Evolutionary conservation across 53 echinoderm and acorn worm genomes (phyloP).

Genomic region (Paelopatides confundens): DNA sequence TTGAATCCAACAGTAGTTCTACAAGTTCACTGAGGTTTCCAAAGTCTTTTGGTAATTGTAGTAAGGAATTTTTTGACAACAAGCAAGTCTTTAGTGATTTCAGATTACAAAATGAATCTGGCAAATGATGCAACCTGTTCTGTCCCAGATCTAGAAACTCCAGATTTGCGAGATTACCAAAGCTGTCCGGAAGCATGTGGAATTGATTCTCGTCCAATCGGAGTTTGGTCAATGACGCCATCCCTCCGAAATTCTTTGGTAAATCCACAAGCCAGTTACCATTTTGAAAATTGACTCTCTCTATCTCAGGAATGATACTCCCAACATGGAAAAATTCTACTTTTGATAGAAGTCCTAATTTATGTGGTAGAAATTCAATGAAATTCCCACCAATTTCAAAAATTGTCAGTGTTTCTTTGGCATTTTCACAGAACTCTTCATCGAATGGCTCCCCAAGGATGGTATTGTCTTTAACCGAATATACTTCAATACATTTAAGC

Average conservation of each 20-base stretch:
- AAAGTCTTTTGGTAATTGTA: slow-evolving; percentile 82
- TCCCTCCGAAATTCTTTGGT: slow-evolving; percentile 78
- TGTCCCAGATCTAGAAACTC: slow-evolving; percentile 90
- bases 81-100: slow-evolving; percentile 71
- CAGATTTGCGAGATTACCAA: slow-evolving; percentile 76
- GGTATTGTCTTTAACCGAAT: slow-evolving; percentile 79
- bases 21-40: slow-evolving; percentile 70
- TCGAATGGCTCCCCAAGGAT: slow-evolving; percentile 59
- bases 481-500: slow-evolving; percentile 63
- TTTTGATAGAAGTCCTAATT: slow-evolving; percentile 65
- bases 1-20: slow-evolving; percentile 76
- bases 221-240: slow-evolving; percentile 64
- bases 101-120: slow-evolving; percentile 76
- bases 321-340: slow-evolving; percentile 84
- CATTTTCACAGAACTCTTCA: slow-evolving; percentile 71
- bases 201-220: slow-evolving; percentile 89
- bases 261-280: slow-evolving; percentile 85
- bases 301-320: slow-evolving; percentile 81
- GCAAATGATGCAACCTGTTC: slow-evolving; percentile 75
- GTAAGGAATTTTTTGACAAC: slow-evolving; percentile 85
- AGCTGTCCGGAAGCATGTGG: slow-evolving; percentile 71
- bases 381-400: slow-evolving; percentile 89
- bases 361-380: slow-evolving; percentile 70
- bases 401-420: slow-evolving; percentile 55
- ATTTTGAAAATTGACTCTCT: slow-evolving; percentile 86